A percentile compares a stretch with the other conserved stretches of the same genome.
phyloP scores from a whole-genome alignment of 2,113 vertebrate genomes.

The Gallinago jamesoni region DNA sequence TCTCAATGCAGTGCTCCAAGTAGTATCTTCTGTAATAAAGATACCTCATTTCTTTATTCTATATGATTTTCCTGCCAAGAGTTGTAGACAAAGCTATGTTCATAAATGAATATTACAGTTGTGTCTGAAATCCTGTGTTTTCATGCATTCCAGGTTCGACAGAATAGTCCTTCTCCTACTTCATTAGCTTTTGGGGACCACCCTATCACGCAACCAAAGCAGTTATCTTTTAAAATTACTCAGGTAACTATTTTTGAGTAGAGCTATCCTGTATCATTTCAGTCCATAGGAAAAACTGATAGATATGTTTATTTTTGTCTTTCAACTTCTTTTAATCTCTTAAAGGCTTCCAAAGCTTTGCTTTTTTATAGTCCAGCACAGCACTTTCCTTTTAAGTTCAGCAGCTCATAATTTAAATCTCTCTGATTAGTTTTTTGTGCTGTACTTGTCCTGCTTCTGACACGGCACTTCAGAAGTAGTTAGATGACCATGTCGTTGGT shows the following conservation, averaged over 20 bases:
- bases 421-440: background rate
- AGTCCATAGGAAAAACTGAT: background rate
- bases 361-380: background rate
- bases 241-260: slow-evolving; percentile 80
- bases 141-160: slow-evolving; percentile 84
- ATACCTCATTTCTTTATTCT: background rate
- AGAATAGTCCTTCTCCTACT: slow-evolving; percentile 97
- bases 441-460: background rate
- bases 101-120: background rate
- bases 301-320: background rate
- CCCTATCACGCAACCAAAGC: slow-evolving; percentile 89
- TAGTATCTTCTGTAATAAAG: background rate
- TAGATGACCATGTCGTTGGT: background rate
- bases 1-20: background rate
- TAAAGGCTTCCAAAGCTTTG: background rate
- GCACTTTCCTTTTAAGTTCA: background rate
- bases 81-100: background rate
- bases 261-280: background rate
- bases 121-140: background rate
- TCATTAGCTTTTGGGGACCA: slow-evolving; percentile 96
- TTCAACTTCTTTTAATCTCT: background rate
- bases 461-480: background rate
- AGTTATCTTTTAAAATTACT: slow-evolving; percentile 91
- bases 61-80: background rate
- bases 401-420: background rate